Evolutionary conservation across 2,113 vertebrate genomes (phyloP).

Genomic region (Oncorhynchus gorbuscha): DNA sequence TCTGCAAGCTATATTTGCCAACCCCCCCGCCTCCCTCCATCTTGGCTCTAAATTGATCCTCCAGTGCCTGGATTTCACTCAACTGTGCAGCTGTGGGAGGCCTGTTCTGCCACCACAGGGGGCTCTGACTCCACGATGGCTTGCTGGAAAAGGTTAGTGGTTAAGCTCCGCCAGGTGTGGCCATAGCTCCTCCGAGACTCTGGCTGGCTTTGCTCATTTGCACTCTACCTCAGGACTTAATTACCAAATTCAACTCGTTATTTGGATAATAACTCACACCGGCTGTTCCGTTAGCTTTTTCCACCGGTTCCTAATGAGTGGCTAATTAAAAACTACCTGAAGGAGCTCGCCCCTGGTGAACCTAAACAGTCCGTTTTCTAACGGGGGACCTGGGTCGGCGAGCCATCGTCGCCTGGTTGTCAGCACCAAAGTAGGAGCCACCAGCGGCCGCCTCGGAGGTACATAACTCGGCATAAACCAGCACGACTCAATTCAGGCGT

Average conservation of each 20-base stretch:
- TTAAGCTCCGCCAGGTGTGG: slow-evolving; percentile 61
- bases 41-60: slow-evolving; percentile 60
- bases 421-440: slow-evolving; percentile 13
- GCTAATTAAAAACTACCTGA: slow-evolving; percentile 70
- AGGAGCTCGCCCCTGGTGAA: slow-evolving; percentile 45
- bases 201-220: slow-evolving; percentile 35
- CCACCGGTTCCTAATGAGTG: slow-evolving; percentile 53
- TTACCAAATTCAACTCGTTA: slow-evolving; percentile 63
- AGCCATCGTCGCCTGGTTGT: slow-evolving; percentile 17
- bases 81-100: slow-evolving; percentile 55
- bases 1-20: slow-evolving; percentile 40
- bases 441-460: slow-evolving; percentile 31
- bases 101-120: slow-evolving; percentile 34
- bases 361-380: slow-evolving; percentile 40
- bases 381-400: slow-evolving; percentile 39
- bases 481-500: slow-evolving; percentile 32
- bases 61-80: slow-evolving; percentile 34
- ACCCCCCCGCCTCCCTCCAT: slow-evolving; percentile 25
- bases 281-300: slow-evolving; percentile 39
- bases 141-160: slow-evolving; percentile 43
- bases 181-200: slow-evolving; percentile 42
- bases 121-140: slow-evolving; percentile 34
- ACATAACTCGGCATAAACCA: slow-evolving; percentile 26
- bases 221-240: slow-evolving; percentile 47
- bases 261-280: slow-evolving; percentile 62